Evolutionary conservation across 1,140 invertebrate species (phyloP).

Genomic region (Caenorhabditis brenneri): DNA sequence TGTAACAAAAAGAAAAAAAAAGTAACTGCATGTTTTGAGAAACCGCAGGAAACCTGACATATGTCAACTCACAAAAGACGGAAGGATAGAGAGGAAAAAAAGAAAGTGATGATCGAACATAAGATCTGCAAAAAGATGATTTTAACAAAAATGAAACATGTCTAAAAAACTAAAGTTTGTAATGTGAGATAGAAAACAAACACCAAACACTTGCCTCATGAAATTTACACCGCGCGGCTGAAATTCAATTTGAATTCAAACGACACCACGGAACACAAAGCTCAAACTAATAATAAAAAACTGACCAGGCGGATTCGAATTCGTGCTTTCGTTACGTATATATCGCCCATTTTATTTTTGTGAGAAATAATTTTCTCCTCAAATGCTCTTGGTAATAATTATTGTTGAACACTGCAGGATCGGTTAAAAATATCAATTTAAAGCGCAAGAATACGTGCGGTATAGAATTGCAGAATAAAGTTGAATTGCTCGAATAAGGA

Average conservation of each 20-base stretch:
- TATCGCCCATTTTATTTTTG: too few relatives aligned
- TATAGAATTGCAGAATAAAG: neutral
- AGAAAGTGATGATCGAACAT: neutral
- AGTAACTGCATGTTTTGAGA: neutral
- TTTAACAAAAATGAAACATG: too few relatives aligned
- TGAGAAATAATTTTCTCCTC: too few relatives aligned
- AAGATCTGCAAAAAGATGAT: neutral
- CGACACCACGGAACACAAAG: neutral
- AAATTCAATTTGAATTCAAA: slow-evolving; percentile 4
- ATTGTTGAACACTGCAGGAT: neutral
- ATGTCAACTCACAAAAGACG: neutral
- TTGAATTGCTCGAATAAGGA: neutral
- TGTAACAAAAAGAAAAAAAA: neutral
- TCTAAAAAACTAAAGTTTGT: neutral
- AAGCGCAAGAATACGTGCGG: neutral
- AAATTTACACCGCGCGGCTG: neutral
- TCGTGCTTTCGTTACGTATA: too few relatives aligned
- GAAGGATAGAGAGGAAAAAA: neutral
- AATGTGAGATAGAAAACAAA: slow-evolving; percentile 4
- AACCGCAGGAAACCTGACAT: slow-evolving; percentile 27
- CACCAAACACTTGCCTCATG: neutral
- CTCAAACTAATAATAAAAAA: neutral
- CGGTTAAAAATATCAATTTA: neutral
- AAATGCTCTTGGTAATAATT: too few relatives aligned
- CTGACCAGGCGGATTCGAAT: too few relatives aligned